Base-by-base conservation (phyloP, 92 coral and sea anemone species). In the Epizoanthus rinbou region DNA sequence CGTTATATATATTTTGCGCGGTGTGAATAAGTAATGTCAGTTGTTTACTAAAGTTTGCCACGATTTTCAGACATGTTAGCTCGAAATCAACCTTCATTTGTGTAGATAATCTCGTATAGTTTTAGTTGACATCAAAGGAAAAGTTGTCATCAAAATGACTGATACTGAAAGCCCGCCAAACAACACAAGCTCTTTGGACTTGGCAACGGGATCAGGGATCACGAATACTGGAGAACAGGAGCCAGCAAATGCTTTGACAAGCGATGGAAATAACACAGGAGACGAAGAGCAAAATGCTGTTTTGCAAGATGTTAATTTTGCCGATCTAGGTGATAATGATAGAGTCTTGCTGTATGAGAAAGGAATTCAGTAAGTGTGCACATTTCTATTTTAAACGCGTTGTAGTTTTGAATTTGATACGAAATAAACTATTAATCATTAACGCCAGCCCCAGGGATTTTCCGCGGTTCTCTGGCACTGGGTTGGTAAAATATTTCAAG, bases 291-390 rank as follows among this genome's bases (percentile, higher is more conserved):
- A 78, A 24, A 39, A 7, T 0, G 24, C 21, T 13, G 39, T 21
- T 62, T 75, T 57, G 11, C 21, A 75, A 56, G 80, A 75, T 28
- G 50, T 75, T 75, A 82, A 58, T 9, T 69, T 85, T 56, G n/a
- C 79, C 57, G 88, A 87, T 19, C 87, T 93, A 5, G 80, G 79
- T 53, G 94, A 91, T 37, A 69, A 85, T 25, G 97, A 91, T 37
- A 92, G 93, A 17, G 73, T 82, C 11, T 53, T 91, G 39, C 68
- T 93, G 21, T 93, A 69, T 41, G 94, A 93, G 39, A 93, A 93
- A 73, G 97, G 90, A 39, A 86, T 93, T 80, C 92, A 90, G 97
- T 93, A 86, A 84, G 80, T 78, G 54, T 41, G 47, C 16, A 57
- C 13, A 18, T 23, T 4, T 5, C 0, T 4, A 15, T 57, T 6